These are phyloP conservation scores for Leptestheria dahalacensis DNA, from an alignment of 1,140 invertebrate genomes.

Conservation along the genomic window DNA sequence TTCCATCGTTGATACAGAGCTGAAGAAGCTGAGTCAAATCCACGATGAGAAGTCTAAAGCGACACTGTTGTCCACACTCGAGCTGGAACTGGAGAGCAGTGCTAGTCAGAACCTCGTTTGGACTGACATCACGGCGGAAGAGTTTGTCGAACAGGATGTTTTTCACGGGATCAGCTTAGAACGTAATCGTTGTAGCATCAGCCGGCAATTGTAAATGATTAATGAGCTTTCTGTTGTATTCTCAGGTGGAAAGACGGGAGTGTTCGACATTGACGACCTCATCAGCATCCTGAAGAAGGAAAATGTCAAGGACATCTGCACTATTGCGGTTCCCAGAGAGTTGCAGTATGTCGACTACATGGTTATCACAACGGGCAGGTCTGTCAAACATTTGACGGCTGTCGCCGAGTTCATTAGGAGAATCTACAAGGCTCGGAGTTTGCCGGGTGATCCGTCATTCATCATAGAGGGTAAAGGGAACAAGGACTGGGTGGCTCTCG, in stretches of 20 bases:
- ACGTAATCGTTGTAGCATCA: neutral
- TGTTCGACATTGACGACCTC: constrained; percentile 75
- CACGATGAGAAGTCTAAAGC: constrained; percentile 29
- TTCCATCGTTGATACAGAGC: neutral
- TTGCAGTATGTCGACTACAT: constrained; percentile 67
- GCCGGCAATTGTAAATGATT: too few relatives aligned
- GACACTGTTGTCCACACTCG: neutral
- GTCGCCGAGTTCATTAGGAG: constrained; percentile 58
- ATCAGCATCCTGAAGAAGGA: constrained; percentile 57
- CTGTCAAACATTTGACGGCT: constrained; percentile 54
- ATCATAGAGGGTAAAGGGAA: constrained; percentile 58
- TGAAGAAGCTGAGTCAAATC: constrained; percentile 34
- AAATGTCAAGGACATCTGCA: constrained; percentile 65
- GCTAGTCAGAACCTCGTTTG: neutral
- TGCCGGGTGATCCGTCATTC: constrained; percentile 45
- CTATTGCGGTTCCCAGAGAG: constrained; percentile 53
- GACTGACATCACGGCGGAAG: neutral
- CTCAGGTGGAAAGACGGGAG: constrained; percentile 57
- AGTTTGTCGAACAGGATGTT: constrained; percentile 1
- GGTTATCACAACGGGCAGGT: constrained; percentile 51
- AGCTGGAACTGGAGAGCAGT: neutral
- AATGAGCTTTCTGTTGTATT: constrained; percentile 21
- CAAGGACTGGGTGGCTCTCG: constrained; percentile 72
- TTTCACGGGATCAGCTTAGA: constrained; percentile 1
- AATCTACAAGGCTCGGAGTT: constrained; percentile 58